Evolutionary conservation across 2,797 vertebrate genomes (phyloP).

Genomic region (Melanotaenia parkinsoni): DNA sequence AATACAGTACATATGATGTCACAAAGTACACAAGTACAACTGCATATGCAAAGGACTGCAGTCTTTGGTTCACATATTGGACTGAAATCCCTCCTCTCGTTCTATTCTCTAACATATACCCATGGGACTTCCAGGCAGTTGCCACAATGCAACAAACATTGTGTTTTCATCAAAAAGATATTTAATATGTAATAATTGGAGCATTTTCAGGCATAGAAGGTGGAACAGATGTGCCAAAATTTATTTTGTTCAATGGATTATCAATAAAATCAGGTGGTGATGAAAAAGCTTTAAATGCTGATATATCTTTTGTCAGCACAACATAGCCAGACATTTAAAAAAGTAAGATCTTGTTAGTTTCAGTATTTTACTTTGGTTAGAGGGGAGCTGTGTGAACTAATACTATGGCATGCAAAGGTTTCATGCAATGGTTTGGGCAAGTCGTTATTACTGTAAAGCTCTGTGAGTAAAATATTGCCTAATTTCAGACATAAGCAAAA

Average conservation of each 20-base stretch:
- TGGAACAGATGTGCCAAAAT: neutral
- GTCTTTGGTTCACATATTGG: neutral
- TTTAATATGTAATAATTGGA: slow-evolving; percentile 3
- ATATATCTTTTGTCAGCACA: neutral
- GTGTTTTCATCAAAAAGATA: slow-evolving; percentile 1
- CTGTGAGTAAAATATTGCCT: neutral
- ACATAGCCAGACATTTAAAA: neutral
- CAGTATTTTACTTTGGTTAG: neutral
- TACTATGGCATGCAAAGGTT: neutral
- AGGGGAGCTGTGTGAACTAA: neutral
- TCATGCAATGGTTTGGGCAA: neutral
- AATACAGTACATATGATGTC: slow-evolving; percentile 14
- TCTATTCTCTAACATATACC: slow-evolving; percentile 37
- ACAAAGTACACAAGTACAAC: neutral
- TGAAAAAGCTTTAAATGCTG: neutral
- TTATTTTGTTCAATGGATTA: neutral
- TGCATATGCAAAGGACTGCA: neutral
- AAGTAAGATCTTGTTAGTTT: neutral
- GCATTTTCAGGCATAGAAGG: neutral
- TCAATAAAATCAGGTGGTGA: neutral
- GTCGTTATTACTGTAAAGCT: neutral
- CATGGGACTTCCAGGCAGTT: slow-evolving; percentile 18
- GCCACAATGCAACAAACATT: neutral
- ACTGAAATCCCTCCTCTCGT: slow-evolving; percentile 5
- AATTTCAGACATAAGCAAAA: slow-evolving; percentile 4